Evolutionary conservation across 2,888 invertebrate genomes (phyloP).

Genomic region (Azorinus chamasolen): DNA sequence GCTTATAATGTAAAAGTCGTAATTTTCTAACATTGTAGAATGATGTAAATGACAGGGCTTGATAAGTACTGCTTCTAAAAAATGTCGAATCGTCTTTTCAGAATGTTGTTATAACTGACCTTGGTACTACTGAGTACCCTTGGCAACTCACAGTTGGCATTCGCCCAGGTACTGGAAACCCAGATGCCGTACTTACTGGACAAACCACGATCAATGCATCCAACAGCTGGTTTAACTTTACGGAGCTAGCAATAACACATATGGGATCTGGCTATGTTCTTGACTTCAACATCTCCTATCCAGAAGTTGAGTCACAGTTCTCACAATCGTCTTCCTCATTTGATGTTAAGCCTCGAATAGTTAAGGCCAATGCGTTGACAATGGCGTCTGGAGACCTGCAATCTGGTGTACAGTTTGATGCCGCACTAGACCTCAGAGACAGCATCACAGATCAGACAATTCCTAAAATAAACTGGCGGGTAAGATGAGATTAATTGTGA

Average conservation of each 20-base stretch:
- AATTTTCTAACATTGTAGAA: too few relatives aligned
- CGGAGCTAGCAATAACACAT: constrained; percentile 77
- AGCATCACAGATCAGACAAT: constrained; percentile 58
- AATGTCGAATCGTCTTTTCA: constrained; percentile 31
- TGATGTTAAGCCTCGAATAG: constrained; percentile 58
- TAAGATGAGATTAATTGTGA: too few relatives aligned
- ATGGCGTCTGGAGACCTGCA: constrained; percentile 54
- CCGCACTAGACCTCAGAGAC: constrained; percentile 62
- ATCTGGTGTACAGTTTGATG: constrained; percentile 46
- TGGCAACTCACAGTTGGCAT: constrained; percentile 80
- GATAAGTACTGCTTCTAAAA: too few relatives aligned
- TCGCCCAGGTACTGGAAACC: constrained; percentile 64
- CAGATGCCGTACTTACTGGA: constrained; percentile 72
- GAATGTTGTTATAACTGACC: constrained; percentile 41
- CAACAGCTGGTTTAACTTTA: constrained; percentile 82
- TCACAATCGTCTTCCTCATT: constrained; percentile 59
- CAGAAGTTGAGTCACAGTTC: constrained; percentile 69
- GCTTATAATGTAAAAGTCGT: too few relatives aligned
- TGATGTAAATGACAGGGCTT: too few relatives aligned
- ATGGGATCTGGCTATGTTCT: constrained; percentile 76
- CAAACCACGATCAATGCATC: constrained; percentile 68
- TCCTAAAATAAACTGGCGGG: constrained; percentile 68
- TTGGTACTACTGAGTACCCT: constrained; percentile 72
- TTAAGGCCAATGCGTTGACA: constrained; percentile 48
- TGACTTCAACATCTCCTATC: constrained; percentile 72